These are phyloP conservation scores for Bos javanicus DNA, from an alignment of 2,113 vertebrate genomes.

Conservation along the genomic window DNA sequence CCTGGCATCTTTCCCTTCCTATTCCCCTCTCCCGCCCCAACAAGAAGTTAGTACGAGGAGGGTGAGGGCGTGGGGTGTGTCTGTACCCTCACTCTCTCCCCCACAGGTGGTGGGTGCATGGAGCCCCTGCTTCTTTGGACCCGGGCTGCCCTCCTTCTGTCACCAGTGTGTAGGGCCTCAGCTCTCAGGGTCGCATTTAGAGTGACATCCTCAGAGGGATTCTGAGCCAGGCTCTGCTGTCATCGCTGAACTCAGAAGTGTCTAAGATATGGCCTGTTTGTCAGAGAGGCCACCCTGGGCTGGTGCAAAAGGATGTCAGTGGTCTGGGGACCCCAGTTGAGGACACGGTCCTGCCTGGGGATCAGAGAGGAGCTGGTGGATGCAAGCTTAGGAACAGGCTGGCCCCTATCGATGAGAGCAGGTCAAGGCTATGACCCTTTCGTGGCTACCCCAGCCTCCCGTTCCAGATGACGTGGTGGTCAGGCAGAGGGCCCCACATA, in stretches of 20 bases:
- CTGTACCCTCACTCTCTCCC: not conserved
- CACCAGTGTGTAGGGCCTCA: not conserved
- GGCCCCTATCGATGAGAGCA: accelerated
- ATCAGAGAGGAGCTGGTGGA: not conserved
- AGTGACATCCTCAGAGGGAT: not conserved
- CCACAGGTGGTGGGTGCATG: too few species aligned
- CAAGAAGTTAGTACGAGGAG: not conserved
- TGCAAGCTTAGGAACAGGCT: not conserved
- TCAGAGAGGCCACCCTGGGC: not conserved
- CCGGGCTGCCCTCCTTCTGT: not conserved
- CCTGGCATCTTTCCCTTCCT: not conserved
- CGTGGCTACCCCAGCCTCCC: not conserved
- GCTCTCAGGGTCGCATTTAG: not conserved
- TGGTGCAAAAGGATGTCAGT: not conserved
- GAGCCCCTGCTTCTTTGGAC: not conserved
- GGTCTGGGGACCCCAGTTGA: not conserved
- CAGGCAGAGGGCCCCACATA: not conserved
- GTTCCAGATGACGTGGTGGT: conserved; percentile 22
- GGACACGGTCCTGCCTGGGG: not conserved
- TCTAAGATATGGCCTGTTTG: not conserved
- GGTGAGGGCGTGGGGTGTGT: accelerated
- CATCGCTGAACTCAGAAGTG: not conserved
- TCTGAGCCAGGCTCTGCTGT: not conserved
- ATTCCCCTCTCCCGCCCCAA: not conserved
- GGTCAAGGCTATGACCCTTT: not conserved